These are phyloP conservation scores for Syndactyla subalaris DNA, from an alignment of 2,797 vertebrate species.

Conservation along the genomic window DNA sequence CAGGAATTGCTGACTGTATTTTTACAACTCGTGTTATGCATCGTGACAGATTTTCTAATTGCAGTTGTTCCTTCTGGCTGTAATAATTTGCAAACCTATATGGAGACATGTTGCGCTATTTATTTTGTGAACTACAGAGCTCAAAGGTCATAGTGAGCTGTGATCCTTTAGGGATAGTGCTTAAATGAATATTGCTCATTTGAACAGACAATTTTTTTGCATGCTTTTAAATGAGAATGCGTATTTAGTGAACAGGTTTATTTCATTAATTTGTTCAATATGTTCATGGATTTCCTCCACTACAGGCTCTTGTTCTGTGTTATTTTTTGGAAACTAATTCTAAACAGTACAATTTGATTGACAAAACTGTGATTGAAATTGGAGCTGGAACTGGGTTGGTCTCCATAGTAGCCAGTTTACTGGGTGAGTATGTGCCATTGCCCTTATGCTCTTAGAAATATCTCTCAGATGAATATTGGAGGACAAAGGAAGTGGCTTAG, in stretches of 20 bases:
- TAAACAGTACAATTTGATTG: conserved; percentile 82
- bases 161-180: background rate
- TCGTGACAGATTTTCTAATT: background rate
- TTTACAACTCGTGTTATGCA: background rate
- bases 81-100: background rate
- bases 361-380: conserved; percentile 94
- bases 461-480: background rate
- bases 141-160: background rate
- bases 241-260: background rate
- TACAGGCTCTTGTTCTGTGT: conserved; percentile 92
- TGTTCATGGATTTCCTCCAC: background rate
- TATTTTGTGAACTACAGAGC: background rate
- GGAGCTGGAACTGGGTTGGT: conserved; percentile 95
- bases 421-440: conserved; percentile 82
- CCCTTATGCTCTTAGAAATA: background rate
- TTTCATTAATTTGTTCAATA: background rate
- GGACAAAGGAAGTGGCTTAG: background rate
- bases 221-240: background rate
- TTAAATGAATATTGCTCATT: background rate
- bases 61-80: background rate
- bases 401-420: conserved; percentile 89
- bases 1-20: background rate
- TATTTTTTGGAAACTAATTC: conserved; percentile 91
- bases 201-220: background rate
- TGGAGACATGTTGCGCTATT: background rate